Evolutionary conservation across 2,113 vertebrate genomes (phyloP), one percentile per base, ranked within the genome.

Genomic region (Neodontobutis hainanensis): DNA sequence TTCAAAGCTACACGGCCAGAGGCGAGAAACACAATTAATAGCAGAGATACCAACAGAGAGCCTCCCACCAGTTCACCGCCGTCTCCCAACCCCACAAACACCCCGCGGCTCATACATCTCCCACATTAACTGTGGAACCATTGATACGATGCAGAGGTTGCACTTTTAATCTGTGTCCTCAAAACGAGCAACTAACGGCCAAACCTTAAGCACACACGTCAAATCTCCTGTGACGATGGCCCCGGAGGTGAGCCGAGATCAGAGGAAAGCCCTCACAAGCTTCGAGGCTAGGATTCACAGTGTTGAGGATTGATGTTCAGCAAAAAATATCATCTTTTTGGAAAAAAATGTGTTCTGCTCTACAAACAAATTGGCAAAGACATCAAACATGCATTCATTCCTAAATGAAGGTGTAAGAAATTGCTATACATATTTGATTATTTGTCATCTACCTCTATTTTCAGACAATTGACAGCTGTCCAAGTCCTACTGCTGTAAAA

Each of bases 91-190:
- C 3, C 1, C 61, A 6, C 42, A 72, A 68, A 62, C 38, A 51
- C 53, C 82, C 79, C 66, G 43, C 78, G 75, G 77, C 80, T 44
- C 4, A 5, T 57, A 51, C 61, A 60, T 63, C 73, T 77, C 66
- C 60, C 68, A 50, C 64, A 61, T 72, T 70, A 73, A 46, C 44
- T 45, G 52, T 77, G 66, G 57, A 70, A 77, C 76, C 47, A 7
- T 43, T 69, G 70, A 75, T 80, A 57, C 81, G 75, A 73, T 79
- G 73, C 75, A 72, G 77, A 76, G 67, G 71, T 73, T 68, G 75
- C 79, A 81, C 73, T 72, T 76, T 86, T 70, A 75, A 86, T 73
- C 77, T 73, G 61, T 57, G 68, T 61, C 50, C 58, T 62, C 67
- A 61, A 48, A 59, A 42, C 4, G 14, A 79, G 70, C 51, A 58